A percentile compares a stretch with the other conserved stretches of the same genome.
These are phyloP conservation scores for Iphiclides podalirius DNA, from an alignment of 2,888 invertebrate species.

Conservation along the genomic window DNA sequence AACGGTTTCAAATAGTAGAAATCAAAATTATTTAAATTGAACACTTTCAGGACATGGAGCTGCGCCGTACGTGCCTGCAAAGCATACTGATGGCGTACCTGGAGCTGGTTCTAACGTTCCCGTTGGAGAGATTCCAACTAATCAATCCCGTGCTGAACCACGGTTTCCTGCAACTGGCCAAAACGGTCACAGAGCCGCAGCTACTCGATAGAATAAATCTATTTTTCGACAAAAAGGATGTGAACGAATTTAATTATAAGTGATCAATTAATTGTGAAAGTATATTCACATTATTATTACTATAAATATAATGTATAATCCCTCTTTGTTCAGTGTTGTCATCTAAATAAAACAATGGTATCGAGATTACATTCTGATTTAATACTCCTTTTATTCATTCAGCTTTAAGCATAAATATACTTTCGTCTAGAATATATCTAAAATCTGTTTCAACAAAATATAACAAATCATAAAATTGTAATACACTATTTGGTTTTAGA, in stretches of 20 bases:
- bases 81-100: constrained; percentile 92
- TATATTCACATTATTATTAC: constrained; percentile 36
- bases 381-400: constrained; percentile 49
- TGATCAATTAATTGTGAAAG: constrained; percentile 63
- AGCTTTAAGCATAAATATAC: constrained; percentile 36
- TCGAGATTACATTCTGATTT: constrained; percentile 44
- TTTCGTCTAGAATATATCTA: constrained; percentile 35
- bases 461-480: constrained; percentile 52
- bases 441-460: constrained; percentile 54
- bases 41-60: constrained; percentile 88
- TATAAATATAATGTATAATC: constrained; percentile 51
- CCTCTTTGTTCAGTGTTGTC: constrained; percentile 62
- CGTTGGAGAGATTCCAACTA: constrained; percentile 79
- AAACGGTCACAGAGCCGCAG: constrained; percentile 70
- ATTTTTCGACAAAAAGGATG: constrained; percentile 76
- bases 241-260: constrained; percentile 66
- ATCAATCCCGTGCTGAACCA: constrained; percentile 66
- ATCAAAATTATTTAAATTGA: too few relatives aligned
- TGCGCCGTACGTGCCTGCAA: constrained; percentile 90
- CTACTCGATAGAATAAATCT: constrained; percentile 74
- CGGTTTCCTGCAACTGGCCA: constrained; percentile 67
- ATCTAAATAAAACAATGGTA: constrained; percentile 62
- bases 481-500: constrained; percentile 67
- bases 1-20: too few relatives aligned
- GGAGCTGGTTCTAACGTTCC: constrained; percentile 85